phyloP scores from a whole-genome alignment of 2,113 vertebrate genomes.

The Eulemur rufifrons region DNA sequence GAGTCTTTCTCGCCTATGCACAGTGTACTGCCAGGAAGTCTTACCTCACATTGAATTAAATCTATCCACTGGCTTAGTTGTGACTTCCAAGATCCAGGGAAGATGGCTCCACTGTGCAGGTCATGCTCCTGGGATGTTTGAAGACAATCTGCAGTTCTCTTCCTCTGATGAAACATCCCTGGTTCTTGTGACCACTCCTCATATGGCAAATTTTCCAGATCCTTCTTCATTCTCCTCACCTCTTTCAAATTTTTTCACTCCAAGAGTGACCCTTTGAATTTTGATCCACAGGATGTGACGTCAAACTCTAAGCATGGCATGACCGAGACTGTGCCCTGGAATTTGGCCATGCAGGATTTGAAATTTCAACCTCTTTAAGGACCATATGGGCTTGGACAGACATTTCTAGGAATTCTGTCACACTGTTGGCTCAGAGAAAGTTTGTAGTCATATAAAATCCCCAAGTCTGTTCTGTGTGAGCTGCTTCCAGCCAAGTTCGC shows the following conservation, averaged over 20 bases:
- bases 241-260: neutral
- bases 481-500: neutral
- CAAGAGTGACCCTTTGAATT: neutral
- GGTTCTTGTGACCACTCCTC: neutral
- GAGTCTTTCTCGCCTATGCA: neutral
- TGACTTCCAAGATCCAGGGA: neutral
- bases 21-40: neutral
- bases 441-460: neutral
- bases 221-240: neutral
- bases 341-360: neutral
- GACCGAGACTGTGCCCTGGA: neutral
- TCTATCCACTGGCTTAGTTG: neutral
- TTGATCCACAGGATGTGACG: neutral
- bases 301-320: neutral
- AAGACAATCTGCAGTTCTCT: neutral
- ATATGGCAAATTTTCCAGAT: neutral
- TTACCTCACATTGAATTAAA: neutral
- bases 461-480: neutral
- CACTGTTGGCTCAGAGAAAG: neutral
- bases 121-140: neutral
- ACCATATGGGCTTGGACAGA: neutral
- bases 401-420: neutral
- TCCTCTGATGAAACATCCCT: neutral
- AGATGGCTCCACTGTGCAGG: neutral
- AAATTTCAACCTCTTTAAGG: neutral